Conservation (phyloP, 92 coral and sea anemone species). For the Actinernus sp. region DNA sequence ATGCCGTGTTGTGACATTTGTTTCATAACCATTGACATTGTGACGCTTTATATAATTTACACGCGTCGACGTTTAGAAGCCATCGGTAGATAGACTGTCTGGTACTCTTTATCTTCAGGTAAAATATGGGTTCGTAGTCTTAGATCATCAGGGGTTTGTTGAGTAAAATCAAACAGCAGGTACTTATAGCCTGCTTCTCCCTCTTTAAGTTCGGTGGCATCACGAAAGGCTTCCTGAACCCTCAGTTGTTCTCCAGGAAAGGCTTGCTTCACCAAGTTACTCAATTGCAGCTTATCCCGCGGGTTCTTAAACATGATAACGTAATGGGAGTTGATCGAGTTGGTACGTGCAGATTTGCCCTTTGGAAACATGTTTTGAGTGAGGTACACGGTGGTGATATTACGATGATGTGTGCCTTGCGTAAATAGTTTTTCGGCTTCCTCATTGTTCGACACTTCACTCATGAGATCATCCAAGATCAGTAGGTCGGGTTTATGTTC, state of each 20-base stretch:
- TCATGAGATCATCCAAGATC: constrained; percentile 29
- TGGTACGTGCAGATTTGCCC: constrained; percentile 1
- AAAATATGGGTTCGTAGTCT: too few species aligned
- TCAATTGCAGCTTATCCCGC: constrained; percentile 9
- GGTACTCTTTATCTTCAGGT: too few species aligned
- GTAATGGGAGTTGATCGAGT: constrained; percentile 27
- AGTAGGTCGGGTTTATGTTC: constrained; percentile 25
- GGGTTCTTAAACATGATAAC: constrained; percentile 26
- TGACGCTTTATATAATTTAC: too few species aligned
- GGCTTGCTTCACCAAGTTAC: constrained; percentile 20
- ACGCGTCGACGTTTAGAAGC: too few species aligned
- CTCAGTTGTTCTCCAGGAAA: constrained; percentile 20
- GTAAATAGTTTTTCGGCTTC: constrained; percentile 8
- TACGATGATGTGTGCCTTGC: constrained; percentile 15
- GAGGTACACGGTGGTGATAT: constrained; percentile 22
- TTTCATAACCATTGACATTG: too few species aligned
- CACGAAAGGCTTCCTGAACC: constrained; percentile 22
- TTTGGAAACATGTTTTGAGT: constrained; percentile 20
- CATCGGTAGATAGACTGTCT: too few species aligned
- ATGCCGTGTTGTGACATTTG: too few species aligned
- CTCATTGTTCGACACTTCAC: constrained; percentile 2
- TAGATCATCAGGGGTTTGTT: too few species aligned
- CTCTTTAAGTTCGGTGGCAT: too few species aligned
- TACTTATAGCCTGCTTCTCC: too few species aligned
- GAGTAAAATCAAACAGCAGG: too few species aligned